Conservation (phyloP, 1,140 invertebrate species). For the Phortica variegata region DNA sequence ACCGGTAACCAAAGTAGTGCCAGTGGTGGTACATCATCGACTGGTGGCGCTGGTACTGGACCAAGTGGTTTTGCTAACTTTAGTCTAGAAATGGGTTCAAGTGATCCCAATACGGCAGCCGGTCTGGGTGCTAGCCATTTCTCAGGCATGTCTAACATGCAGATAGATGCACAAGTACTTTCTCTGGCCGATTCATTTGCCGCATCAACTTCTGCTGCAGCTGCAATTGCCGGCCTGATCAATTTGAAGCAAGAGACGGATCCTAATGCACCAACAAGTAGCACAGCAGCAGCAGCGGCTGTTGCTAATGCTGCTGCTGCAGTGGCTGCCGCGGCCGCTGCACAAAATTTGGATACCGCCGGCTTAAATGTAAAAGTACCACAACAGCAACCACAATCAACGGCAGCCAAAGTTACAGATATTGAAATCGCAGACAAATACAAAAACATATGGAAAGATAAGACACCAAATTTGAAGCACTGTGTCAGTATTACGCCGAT, state of each 20-base stretch:
- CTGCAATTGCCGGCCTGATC: constrained; percentile 35
- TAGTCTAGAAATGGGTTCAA: constrained; percentile 18
- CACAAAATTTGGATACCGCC: background rate
- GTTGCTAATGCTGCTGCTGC: background rate
- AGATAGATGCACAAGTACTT: constrained; percentile 34
- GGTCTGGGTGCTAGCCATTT: constrained; percentile 21
- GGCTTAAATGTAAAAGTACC: background rate
- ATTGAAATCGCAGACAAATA: constrained; percentile 51
- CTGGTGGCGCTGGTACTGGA: constrained; percentile 4
- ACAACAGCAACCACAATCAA: background rate
- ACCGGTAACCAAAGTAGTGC: constrained; percentile 28
- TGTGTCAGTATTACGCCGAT: constrained; percentile 49
- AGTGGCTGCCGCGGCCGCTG: no score
- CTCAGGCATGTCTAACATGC: constrained; percentile 26
- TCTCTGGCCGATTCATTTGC: constrained; percentile 38
- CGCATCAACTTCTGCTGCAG: constrained; percentile 39
- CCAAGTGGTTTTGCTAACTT: constrained; percentile 29
- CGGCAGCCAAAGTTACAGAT: constrained; percentile 22
- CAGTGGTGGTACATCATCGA: constrained; percentile 2
- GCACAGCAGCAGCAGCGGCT: background rate
- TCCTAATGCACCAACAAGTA: no score
- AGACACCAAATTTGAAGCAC: constrained; percentile 43
- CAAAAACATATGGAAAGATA: constrained; percentile 55
- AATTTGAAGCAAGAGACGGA: constrained; percentile 40
- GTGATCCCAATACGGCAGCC: constrained; percentile 11